Percentiles rank a stretch among this genome's conserved stretches.
These are phyloP conservation scores for Tachuris rubrigastra DNA, from an alignment of 2,113 vertebrate species.

Conservation along the genomic window DNA sequence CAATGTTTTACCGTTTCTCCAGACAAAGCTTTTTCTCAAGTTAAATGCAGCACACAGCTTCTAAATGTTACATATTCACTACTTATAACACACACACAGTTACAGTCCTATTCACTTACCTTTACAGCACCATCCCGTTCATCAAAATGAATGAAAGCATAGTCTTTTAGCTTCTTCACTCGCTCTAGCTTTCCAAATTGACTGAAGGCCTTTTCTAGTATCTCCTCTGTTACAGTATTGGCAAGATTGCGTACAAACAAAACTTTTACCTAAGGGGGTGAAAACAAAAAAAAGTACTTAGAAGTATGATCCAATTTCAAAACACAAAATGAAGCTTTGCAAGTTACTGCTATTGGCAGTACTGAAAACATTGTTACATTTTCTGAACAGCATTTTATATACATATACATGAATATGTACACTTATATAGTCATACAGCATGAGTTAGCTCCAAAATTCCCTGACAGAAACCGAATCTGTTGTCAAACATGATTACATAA, in stretches of 20 bases:
- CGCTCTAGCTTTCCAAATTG: slow-evolving; percentile 94
- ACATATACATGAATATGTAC: background rate
- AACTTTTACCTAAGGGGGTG: slow-evolving; percentile 87
- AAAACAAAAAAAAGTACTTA: background rate
- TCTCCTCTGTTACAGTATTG: slow-evolving; percentile 94
- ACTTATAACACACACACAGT: background rate
- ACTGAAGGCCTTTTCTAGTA: slow-evolving; percentile 93
- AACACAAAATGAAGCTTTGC: background rate
- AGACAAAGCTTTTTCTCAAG: background rate
- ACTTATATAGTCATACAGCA: background rate
- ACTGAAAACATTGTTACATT: background rate
- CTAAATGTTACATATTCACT: background rate
- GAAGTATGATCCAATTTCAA: background rate
- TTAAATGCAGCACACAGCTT: background rate
- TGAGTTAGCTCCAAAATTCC: background rate
- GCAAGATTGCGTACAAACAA: slow-evolving; percentile 96
- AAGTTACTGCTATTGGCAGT: background rate
- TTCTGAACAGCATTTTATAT: background rate
- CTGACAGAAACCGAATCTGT: background rate
- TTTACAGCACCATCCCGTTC: slow-evolving; percentile 94
- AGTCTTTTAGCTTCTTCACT: slow-evolving; percentile 99
- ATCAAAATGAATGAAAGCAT: slow-evolving; percentile 97
- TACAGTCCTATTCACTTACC: slow-evolving; percentile 71
- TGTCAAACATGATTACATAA: background rate
- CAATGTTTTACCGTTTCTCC: background rate